Evolutionary conservation across 1,140 invertebrate genomes (phyloP).

Genomic region (Plutomurus gul): DNA sequence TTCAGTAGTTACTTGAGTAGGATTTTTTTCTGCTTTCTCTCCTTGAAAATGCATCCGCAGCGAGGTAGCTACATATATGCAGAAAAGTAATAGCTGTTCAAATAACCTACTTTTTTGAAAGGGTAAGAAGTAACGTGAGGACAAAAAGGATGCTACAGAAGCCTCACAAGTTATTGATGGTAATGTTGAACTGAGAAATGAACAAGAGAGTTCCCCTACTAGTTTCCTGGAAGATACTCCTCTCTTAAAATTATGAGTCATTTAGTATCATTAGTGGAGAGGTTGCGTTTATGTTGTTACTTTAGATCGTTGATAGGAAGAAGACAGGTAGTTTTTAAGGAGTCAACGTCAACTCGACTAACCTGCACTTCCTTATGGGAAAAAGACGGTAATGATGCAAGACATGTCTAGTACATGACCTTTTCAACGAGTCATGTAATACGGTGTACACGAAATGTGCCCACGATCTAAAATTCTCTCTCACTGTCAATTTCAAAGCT

Average conservation of each 20-base stretch:
- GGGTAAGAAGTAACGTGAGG: neutral
- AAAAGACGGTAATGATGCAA: conserved; percentile 7
- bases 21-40: no score
- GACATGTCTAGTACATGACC: neutral
- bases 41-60: no score
- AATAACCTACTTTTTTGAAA: neutral
- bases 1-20: no score
- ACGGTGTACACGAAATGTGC: no score
- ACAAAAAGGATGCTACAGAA: neutral
- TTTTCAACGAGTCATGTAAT: neutral
- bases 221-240: neutral
- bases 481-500: no score
- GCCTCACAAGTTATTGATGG: conserved; percentile 22
- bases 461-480: no score
- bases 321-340: neutral
- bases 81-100: neutral
- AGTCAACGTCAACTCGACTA: neutral
- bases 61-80: no score
- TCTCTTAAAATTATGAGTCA: conserved; percentile 17
- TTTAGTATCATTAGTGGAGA: conserved; percentile 16
- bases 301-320: neutral
- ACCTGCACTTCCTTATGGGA: conserved; percentile 13
- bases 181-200: neutral
- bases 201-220: conserved; percentile 13
- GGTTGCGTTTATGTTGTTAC: neutral